A percentile compares a stretch with the other conserved stretches of the same genome.
Conservation (phyloP, 1,140 invertebrate species). For the Trachelipus rathkii region DNA sequence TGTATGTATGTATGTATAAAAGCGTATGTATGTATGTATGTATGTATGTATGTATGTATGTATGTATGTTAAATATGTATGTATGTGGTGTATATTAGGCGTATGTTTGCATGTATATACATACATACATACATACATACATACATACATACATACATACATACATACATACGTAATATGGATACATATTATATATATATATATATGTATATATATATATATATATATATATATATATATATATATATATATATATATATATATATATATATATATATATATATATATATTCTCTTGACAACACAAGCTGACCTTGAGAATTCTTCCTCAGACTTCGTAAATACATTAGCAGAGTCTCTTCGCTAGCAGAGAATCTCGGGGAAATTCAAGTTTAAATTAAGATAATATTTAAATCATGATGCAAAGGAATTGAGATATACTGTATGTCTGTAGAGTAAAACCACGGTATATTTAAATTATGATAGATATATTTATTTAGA, state of each 20-base stretch:
- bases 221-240: not conserved
- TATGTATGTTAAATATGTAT: not conserved
- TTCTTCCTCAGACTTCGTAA: no score
- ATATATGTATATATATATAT: not conserved
- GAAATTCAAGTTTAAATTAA: no score
- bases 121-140: not conserved
- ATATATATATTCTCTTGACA: no score
- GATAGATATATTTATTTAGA: no score
- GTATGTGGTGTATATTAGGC: not conserved
- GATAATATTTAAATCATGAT: no score
- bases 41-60: not conserved
- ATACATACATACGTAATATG: not conserved
- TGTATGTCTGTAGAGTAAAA: no score
- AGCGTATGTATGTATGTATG: not conserved
- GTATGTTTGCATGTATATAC: not conserved
- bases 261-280: not conserved
- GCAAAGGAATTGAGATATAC: no score
- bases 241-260: constrained; percentile 5
- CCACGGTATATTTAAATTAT: no score
- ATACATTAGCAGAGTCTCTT: no score
- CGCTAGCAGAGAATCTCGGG: no score
- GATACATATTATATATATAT: not conserved
- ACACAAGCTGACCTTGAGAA: no score
- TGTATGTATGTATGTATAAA: not conserved
- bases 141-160: not conserved